Conservation (phyloP, 1,140 invertebrate genomes). For the Leptinotarsa texana region DNA sequence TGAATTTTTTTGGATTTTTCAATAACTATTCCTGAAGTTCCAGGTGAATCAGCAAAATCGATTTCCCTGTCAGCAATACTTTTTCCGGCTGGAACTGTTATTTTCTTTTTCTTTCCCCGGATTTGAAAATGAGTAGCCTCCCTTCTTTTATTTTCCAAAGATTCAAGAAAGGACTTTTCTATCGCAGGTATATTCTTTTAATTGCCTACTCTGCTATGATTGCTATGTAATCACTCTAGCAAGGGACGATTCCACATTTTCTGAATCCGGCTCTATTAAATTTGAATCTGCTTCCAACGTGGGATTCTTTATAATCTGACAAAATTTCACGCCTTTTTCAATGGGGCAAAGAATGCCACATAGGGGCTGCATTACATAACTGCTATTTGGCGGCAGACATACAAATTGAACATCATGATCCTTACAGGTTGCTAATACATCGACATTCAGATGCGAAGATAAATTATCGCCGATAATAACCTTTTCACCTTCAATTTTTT, state of each 20-base stretch:
- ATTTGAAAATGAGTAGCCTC: no score
- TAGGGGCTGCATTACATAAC: constrained; percentile 54
- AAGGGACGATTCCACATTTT: constrained; percentile 19
- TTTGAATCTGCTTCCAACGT: not conserved
- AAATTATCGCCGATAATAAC: constrained; percentile 25
- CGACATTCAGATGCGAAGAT: constrained; percentile 15
- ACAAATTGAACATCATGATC: constrained; percentile 51
- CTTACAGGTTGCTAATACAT: constrained; percentile 32
- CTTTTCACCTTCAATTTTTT: constrained; percentile 5
- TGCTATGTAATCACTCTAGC: not conserved
- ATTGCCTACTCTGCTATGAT: no score
- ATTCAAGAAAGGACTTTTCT: no score
- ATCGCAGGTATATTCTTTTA: not conserved
- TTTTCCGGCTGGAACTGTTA: no score
- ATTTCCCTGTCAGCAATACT: no score
- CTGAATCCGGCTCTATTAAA: constrained; percentile 17
- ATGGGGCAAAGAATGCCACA: constrained; percentile 51
- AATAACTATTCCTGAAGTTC: no score
- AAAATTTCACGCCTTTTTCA: constrained; percentile 40
- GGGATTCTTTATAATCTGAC: no score
- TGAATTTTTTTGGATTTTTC: no score
- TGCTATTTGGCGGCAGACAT: constrained; percentile 54
- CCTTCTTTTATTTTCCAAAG: constrained; percentile 8
- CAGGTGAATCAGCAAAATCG: no score
- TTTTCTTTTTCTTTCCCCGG: no score